Evolutionary conservation across 2,888 invertebrate genomes (phyloP), one percentile per base, ranked within the genome.

Genomic region (Pherbina coryleti): DNA sequence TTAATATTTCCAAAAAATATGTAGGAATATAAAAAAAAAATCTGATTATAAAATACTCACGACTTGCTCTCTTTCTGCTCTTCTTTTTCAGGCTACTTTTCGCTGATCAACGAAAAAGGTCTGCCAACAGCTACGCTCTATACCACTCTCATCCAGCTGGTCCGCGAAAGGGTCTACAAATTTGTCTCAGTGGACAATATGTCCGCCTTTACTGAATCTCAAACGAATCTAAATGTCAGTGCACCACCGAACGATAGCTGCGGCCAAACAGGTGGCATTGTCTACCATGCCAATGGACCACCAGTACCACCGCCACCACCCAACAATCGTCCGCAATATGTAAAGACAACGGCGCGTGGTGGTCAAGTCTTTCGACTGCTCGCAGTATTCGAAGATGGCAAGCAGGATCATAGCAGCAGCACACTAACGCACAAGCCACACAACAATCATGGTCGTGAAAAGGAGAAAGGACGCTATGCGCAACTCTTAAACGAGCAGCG

Each of bases 341-440:
- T 94, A 83, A 93, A 94, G 83, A 93, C 93, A n/a, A 93, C 93
- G 76, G 93, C 93, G 60, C 90, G 93, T 73, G 93, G 93, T 1
- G 95, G 95, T 0, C 94, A 94, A 80, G 93, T 94, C 53, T 92
- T 94, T 83, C 92, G 94, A 62, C 90, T 95, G 66, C 91, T 95
- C 17, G 95, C 94, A 0, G 94, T 95, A 64, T 95, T 94, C 88
- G 94, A 94, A 79, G 95, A 95, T 88, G 93, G 94, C 81, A 89
- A 89, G 76, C 89, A 89, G 82, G 89, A 88, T 49, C 85, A 84
- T 60, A 80, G 64, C n/a, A 82, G 71, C 34, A 69, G 78, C n/a
- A 28, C 78, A 9, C 78, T 76, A 2, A 73, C 69, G 28, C 60
- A 79, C 51, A 85, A 85, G 64, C 71, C 80, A 2, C 82, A 83